Conservation (phyloP, 2,113 vertebrate species). For the Macroglossus sobrinus region DNA sequence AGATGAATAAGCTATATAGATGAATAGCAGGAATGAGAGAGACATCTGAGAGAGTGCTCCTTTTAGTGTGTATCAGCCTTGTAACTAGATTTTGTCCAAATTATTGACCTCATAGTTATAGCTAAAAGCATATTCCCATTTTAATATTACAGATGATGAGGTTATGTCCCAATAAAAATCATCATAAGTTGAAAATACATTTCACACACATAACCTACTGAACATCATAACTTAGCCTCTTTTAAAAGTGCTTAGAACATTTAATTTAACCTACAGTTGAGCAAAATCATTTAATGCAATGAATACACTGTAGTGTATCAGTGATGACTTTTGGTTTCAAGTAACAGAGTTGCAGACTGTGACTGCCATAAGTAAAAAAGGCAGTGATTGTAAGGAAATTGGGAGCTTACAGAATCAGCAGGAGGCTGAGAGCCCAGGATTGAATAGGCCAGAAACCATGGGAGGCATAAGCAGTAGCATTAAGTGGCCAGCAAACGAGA, state of each 20-base stretch:
- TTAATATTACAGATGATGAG: not conserved
- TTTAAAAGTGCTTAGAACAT: not conserved
- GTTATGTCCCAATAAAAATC: not conserved
- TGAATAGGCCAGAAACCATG: not conserved
- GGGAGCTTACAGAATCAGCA: not conserved
- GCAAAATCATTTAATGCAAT: not conserved
- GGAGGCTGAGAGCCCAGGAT: not conserved
- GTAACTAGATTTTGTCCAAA: not conserved
- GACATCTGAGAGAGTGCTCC: not conserved
- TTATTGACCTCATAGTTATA: not conserved
- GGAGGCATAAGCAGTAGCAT: not conserved
- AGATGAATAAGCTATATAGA: not conserved
- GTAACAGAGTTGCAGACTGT: not conserved
- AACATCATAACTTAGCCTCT: not conserved
- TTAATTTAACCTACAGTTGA: not conserved
- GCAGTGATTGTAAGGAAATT: not conserved
- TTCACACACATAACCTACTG: not conserved
- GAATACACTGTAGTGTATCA: not conserved
- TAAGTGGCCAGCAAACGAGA: not conserved
- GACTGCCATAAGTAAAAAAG: not conserved
- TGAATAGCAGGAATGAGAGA: not conserved
- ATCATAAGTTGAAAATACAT: not conserved
- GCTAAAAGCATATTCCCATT: not conserved
- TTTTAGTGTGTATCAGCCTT: not conserved
- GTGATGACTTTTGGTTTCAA: constrained; percentile 24